Conservation (phyloP, 2,113 vertebrate species). For the Spizaetus ornatus region DNA sequence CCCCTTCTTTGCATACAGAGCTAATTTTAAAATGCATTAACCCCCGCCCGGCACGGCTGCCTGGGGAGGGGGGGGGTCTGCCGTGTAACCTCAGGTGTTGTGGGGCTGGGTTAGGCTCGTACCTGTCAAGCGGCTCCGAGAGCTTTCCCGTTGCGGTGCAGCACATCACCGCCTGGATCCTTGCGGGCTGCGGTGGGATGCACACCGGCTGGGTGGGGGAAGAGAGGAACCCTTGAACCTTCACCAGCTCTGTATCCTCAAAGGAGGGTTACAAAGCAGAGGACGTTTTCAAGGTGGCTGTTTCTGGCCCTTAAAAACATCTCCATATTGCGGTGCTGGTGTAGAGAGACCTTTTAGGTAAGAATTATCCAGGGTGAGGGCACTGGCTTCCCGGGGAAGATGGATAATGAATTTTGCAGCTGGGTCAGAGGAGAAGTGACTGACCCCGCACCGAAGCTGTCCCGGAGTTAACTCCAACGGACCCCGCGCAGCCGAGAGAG, state of each 20-base stretch:
- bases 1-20: neutral
- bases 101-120: neutral
- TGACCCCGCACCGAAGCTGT: neutral
- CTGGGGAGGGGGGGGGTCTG: neutral
- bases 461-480: neutral
- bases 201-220: rapidly evolving
- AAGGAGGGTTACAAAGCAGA: neutral
- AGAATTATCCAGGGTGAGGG: neutral
- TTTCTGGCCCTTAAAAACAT: neutral
- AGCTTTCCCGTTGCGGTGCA: rapidly evolving
- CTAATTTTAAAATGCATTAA: neutral
- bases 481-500: neutral
- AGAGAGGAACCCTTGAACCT: neutral
- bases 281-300: neutral
- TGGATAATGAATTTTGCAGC: neutral
- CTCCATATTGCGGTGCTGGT: rapidly evolving
- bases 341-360: neutral
- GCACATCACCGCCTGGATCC: neutral
- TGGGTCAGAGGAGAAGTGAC: neutral
- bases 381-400: neutral
- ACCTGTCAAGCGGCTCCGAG: rapidly evolving
- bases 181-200: rapidly evolving
- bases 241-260: neutral
- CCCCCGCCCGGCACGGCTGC: neutral
- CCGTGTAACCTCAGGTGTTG: rapidly evolving